Conservation (phyloP, 2,888 invertebrate species). For the Bruchidius siliquastri region DNA sequence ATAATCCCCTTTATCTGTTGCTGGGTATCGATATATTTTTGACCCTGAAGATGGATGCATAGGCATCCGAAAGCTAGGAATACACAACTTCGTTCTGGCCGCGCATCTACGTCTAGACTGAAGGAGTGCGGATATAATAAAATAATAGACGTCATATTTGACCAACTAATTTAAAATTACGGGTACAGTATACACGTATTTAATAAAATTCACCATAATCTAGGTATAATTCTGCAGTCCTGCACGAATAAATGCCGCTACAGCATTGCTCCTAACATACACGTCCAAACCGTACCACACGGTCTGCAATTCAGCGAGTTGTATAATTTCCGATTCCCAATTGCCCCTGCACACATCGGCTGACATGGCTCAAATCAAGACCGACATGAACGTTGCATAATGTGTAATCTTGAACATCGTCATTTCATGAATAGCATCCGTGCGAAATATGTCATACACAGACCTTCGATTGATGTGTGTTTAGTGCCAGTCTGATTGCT, state of each 20-base stretch:
- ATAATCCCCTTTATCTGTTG: too few species aligned
- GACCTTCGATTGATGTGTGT: neutral
- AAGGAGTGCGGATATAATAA: too few species aligned
- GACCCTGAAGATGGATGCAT: too few species aligned
- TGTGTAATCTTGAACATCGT: neutral
- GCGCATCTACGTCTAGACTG: too few species aligned
- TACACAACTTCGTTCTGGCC: too few species aligned
- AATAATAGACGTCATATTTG: too few species aligned
- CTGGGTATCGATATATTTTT: too few species aligned
- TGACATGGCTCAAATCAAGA: neutral
- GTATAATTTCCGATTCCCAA: neutral
- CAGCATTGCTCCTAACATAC: neutral
- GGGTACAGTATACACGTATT: too few species aligned
- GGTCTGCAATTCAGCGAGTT: neutral
- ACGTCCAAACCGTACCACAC: neutral
- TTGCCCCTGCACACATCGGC: neutral
- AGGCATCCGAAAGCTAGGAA: too few species aligned
- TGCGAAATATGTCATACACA: neutral
- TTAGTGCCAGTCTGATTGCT: neutral
- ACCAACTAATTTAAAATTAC: too few species aligned
- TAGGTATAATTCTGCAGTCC: neutral
- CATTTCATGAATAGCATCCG: neutral
- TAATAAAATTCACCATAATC: too few species aligned
- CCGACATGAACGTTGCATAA: neutral
- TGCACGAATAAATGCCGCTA: neutral